Evolutionary conservation across 2,888 invertebrate species (phyloP), one percentile per base, ranked within the genome.

Genomic region (Ennomos quercinarius): DNA sequence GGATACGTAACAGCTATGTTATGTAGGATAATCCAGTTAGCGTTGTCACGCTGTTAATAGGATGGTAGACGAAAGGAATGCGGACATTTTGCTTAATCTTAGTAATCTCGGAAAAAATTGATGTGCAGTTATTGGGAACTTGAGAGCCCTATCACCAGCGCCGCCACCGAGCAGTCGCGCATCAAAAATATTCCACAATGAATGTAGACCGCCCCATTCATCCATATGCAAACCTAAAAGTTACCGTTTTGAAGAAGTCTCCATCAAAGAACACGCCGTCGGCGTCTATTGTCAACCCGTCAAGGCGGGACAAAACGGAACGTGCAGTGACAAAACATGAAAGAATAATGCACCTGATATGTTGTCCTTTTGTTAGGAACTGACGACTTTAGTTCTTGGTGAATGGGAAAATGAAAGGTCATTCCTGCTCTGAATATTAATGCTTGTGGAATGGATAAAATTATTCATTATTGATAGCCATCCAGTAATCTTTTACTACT

Each of bases 161-260:
- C 6, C 27, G 2, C 6, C 6, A 27, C 27, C 27, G 27, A 6
- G 10, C 38, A 17, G 47, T 45, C 45, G 35, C 57, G 57, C 48
- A 34, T 27, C 27, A 27, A 27, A 2, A 27, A 6, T 27, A 36
- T 27, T 37, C 45, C 13, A 58, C 51, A 57, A 62, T 63, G 60
- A 46, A 67, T 63, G 64, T 59, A 40, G 64, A 55, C 45, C 63
- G 43, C 35, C 41, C 56, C 50, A 61, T 67, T 59, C 64, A 61
- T 43, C 39, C 44, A 49, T 40, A 64, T 64, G 64, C 54, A 64
- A 61, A 67, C 57, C 54, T 49, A 60, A 61, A 57, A 66, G 66
- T 57, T 48, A 36, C 47, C 51, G 55, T 57, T 52, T 27, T 27
- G 17, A 17, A 12, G n/a, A 57, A 38, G 47, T n/a, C n/a, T 8